A percentile compares a stretch with the other conserved stretches of the same genome.
These are phyloP conservation scores for Synergus umbraculus DNA, from an alignment of 2,888 invertebrate genomes.

Conservation along the genomic window DNA sequence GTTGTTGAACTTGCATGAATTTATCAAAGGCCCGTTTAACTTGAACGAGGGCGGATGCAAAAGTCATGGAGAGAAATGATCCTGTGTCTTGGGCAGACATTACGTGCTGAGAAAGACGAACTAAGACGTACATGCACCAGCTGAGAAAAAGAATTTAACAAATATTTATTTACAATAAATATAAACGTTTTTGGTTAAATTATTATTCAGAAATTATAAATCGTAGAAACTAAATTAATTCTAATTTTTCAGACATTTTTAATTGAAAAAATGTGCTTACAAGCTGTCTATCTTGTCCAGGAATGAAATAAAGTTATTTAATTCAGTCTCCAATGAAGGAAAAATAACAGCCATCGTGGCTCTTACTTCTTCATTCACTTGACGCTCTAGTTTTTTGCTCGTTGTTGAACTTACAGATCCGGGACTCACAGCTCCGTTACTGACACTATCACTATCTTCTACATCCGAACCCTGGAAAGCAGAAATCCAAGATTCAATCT, in stretches of 20 bases:
- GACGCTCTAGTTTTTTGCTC: slow-evolving; percentile 82
- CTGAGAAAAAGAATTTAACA: slow-evolving; percentile 78
- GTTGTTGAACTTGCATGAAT: slow-evolving; percentile 90
- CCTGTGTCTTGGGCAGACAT: slow-evolving; percentile 92
- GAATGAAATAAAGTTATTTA: slow-evolving; percentile 90
- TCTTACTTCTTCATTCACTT: slow-evolving; percentile 88
- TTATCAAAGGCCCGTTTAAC: slow-evolving; percentile 95
- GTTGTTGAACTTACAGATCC: slow-evolving; percentile 68
- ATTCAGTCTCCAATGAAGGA: slow-evolving; percentile 90
- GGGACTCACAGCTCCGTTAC: slow-evolving; percentile 70
- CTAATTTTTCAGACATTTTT: neutral
- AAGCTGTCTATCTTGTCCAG: slow-evolving; percentile 94
- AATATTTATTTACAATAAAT: neutral
- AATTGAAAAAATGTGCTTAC: slow-evolving; percentile 81
- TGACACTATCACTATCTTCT: slow-evolving; percentile 65
- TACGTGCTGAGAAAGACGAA: slow-evolving; percentile 94
- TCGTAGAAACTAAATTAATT: neutral
- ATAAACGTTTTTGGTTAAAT: neutral
- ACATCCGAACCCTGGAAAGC: slow-evolving; percentile 47
- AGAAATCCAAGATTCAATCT: neutral
- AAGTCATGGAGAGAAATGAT: slow-evolving; percentile 92
- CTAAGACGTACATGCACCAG: slow-evolving; percentile 95
- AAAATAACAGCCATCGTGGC: slow-evolving; percentile 94
- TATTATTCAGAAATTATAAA: neutral
- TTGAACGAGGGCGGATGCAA: slow-evolving; percentile 91